Evolutionary conservation across 2,888 invertebrate species (phyloP).

Genomic region (Chymomyza caudatula): DNA sequence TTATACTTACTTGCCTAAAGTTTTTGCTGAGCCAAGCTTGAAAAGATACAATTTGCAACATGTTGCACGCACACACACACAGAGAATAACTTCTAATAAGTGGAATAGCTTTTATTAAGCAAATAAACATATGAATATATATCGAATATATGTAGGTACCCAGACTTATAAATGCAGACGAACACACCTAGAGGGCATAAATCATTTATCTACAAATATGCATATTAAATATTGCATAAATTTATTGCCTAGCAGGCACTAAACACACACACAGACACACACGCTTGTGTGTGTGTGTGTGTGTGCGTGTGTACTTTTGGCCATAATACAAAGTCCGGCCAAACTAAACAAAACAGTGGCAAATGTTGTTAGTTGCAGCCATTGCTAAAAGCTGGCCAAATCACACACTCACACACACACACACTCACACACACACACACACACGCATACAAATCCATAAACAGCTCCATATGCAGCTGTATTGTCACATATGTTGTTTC

Average conservation of each 20-base stretch:
- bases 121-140: slow-evolving; percentile 33
- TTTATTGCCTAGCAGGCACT: slow-evolving; percentile 49
- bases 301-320: slow-evolving; percentile 8
- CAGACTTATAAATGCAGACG: slow-evolving; percentile 1
- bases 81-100: too few species aligned
- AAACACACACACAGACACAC: neutral
- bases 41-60: neutral
- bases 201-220: slow-evolving; percentile 59
- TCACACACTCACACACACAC: neutral
- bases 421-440: neutral
- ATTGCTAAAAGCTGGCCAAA: neutral
- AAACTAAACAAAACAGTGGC: slow-evolving; percentile 34
- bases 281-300: neutral
- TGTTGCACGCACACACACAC: too few species aligned
- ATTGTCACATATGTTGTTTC: neutral
- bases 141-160: too few species aligned
- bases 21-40: neutral
- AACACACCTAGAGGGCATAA: slow-evolving; percentile 44
- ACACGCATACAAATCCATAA: neutral
- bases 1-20: neutral
- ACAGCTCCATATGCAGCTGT: neutral
- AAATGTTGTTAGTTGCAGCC: slow-evolving; percentile 8
- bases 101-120: too few species aligned
- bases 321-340: slow-evolving; percentile 42
- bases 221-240: slow-evolving; percentile 66